These are phyloP conservation scores for Sterrhoptilus dennistouni DNA, from an alignment of 2,113 vertebrate genomes.

Conservation along the genomic window DNA sequence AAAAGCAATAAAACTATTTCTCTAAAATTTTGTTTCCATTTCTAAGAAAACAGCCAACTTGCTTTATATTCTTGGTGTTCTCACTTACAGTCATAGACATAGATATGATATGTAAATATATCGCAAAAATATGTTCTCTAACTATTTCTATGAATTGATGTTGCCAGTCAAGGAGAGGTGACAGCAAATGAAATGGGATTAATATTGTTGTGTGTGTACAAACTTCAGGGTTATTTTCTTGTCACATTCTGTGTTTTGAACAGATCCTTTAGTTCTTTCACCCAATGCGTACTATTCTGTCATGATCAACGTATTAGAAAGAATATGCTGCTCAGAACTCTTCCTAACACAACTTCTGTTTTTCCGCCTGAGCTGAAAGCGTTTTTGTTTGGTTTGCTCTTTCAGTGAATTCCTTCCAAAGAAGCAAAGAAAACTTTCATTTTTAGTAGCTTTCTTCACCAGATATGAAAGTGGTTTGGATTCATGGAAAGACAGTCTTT, in stretches of 20 bases:
- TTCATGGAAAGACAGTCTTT: conserved; percentile 54
- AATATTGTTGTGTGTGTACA: neutral
- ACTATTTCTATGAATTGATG: neutral
- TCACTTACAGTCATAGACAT: neutral
- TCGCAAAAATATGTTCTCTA: neutral
- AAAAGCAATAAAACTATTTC: neutral
- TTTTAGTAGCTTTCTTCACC: conserved; percentile 61
- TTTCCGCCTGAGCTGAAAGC: conserved; percentile 3
- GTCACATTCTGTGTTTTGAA: neutral
- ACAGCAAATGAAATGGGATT: neutral
- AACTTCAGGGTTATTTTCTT: neutral
- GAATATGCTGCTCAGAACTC: neutral
- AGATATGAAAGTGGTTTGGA: conserved; percentile 25
- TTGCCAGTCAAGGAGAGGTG: neutral
- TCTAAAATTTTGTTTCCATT: neutral
- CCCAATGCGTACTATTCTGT: conserved; percentile 6
- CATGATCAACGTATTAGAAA: neutral
- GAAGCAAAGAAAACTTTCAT: conserved; percentile 29
- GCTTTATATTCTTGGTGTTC: neutral
- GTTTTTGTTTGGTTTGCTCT: conserved; percentile 46
- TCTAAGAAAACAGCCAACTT: neutral
- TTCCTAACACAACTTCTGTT: neutral
- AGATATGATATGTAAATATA: neutral
- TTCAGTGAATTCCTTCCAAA: conserved; percentile 41
- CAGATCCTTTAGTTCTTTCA: neutral